Evolutionary conservation across 2,888 invertebrate genomes (phyloP).

Genomic region (Leptinotarsa rubiginosa): DNA sequence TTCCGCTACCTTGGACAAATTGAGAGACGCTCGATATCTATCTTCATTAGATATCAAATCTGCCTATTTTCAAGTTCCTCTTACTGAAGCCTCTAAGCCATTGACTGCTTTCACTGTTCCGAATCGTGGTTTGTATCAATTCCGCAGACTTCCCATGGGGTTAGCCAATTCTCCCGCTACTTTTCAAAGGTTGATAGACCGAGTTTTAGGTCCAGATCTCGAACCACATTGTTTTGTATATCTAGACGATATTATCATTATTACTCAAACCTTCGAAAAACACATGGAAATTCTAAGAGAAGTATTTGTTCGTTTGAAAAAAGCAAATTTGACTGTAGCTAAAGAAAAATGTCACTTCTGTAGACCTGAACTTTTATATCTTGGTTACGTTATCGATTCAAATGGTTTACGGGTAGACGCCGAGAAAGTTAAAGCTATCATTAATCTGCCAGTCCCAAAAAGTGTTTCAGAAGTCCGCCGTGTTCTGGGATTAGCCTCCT

Average conservation of each 20-base stretch:
- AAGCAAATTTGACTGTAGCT: constrained; percentile 47
- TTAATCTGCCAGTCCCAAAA: constrained; percentile 13
- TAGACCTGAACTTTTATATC: constrained; percentile 29
- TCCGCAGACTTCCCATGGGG: constrained; percentile 50
- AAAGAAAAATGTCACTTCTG: constrained; percentile 34
- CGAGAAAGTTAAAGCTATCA: constrained; percentile 32
- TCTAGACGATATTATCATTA: constrained; percentile 50
- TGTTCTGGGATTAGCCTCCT: constrained; percentile 25
- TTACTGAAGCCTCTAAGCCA: constrained; percentile 34
- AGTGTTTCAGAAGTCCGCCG: constrained; percentile 25
- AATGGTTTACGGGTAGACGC: constrained; percentile 32
- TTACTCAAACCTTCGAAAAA: constrained; percentile 37
- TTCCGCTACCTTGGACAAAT: constrained; percentile 29
- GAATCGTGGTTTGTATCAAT: constrained; percentile 40
- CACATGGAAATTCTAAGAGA: constrained; percentile 43
- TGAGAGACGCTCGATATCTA: constrained; percentile 32
- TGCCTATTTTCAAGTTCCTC: constrained; percentile 35
- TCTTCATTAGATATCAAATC: constrained; percentile 39
- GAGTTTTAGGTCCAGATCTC: constrained; percentile 45
- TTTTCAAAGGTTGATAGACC: constrained; percentile 48
- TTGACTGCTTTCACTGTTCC: constrained; percentile 54
- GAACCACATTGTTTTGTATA: constrained; percentile 49
- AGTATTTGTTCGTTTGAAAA: constrained; percentile 38
- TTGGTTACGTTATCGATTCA: constrained; percentile 36
- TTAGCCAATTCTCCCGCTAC: constrained; percentile 49